Conservation (phyloP, 1,140 invertebrate genomes). For the Drosophila punjabiensis region DNA sequence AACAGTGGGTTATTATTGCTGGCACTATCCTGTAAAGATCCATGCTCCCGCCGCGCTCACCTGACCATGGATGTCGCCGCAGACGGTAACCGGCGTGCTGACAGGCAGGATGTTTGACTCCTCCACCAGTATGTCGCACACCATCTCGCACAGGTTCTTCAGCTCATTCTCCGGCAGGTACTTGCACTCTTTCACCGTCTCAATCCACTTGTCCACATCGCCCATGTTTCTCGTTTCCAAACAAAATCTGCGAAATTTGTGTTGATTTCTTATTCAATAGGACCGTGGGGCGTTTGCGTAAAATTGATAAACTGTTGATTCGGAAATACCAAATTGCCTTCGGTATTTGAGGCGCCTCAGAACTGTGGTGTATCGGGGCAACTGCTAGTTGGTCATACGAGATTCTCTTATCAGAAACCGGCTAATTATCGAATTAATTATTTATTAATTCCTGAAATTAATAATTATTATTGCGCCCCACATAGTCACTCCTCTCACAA, state of each 20-base stretch:
- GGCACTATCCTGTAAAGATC: too few species aligned
- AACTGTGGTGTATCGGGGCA: background rate
- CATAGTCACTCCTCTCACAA: background rate
- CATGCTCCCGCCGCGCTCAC: too few species aligned
- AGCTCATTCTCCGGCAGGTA: conserved; percentile 99
- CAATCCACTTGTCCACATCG: conserved; percentile 97
- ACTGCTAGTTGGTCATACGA: background rate
- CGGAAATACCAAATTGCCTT: background rate
- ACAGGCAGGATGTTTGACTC: conserved; percentile 98
- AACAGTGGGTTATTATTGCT: too few species aligned
- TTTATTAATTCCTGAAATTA: background rate
- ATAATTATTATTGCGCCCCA: background rate
- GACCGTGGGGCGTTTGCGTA: background rate
- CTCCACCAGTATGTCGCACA: conserved; percentile 95
- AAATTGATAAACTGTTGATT: background rate
- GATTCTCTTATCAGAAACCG: conserved; percentile 7
- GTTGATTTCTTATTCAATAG: background rate
- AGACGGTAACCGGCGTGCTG: conserved; percentile 96
- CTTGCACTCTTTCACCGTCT: conserved; percentile 97
- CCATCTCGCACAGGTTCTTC: conserved; percentile 96
- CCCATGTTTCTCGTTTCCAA: conserved; percentile 86
- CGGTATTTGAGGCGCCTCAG: background rate
- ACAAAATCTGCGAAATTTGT: background rate
- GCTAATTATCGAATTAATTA: background rate
- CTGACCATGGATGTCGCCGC: conserved; percentile 98